Percentiles rank a stretch among this genome's conserved stretches.
Evolutionary conservation across 1,140 invertebrate genomes (phyloP).

Genomic region (Eumaeus atala): DNA sequence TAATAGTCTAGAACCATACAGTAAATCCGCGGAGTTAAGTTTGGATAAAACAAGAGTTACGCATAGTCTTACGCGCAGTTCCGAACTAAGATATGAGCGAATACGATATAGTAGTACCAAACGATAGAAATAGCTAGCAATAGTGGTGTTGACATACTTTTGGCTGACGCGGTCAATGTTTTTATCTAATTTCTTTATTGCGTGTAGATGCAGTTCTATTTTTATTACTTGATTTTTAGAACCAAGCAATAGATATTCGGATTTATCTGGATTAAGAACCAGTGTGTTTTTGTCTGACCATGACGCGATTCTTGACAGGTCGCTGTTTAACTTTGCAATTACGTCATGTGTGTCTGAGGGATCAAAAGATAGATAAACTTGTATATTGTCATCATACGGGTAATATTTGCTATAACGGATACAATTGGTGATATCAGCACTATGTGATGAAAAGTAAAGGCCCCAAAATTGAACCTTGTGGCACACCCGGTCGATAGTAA

Average conservation of each 20-base stretch:
- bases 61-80: not conserved
- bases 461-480: constrained; percentile 7
- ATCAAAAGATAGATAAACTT: not conserved
- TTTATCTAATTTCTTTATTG: not conserved
- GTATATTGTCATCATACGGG: not conserved
- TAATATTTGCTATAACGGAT: not conserved
- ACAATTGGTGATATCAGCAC: not conserved
- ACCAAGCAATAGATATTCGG: not conserved
- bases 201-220: not conserved
- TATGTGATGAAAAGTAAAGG: not conserved
- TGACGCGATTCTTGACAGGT: not conserved
- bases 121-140: not conserved
- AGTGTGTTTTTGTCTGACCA: not conserved
- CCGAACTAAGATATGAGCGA: not conserved
- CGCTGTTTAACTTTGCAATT: not conserved
- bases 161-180: not conserved
- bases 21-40: not conserved
- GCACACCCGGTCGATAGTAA: not conserved
- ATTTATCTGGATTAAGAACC: not conserved
- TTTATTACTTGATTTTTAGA: not conserved
- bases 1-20: not conserved
- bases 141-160: not conserved
- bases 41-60: not conserved
- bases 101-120: not conserved
- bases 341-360: too few species aligned